Base-by-base conservation (phyloP, 1,140 invertebrate genomes). In the Cataglyphis hispanica region DNA sequence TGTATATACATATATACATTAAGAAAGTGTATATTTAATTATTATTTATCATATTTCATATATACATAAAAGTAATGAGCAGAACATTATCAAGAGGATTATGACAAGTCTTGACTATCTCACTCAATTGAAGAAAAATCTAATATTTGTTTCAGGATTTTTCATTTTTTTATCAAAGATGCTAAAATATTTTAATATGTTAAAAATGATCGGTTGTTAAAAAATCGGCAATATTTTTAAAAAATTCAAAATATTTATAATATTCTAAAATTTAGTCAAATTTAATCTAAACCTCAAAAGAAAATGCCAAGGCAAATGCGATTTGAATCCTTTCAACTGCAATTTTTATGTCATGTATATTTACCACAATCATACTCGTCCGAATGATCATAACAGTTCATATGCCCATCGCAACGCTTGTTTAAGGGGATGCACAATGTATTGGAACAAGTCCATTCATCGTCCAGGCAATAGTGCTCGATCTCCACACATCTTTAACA, bases 321-420 rank as follows among this genome's bases (percentile, higher is more conserved):
- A 31, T 16, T 63, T 34, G 2, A 5, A 46, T 67, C 5, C 3
- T 70, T 53, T n/a, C 25, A 10, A 43, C 1, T 34, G 27, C 34
- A n/a, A 56, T 69, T 40, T 58, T 46, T 83, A 31, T 31, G 2
- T 31, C 31, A 31, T 31, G 2, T 31, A 72, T 46, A 93, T 95
- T 96, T 95, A 98, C 97, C 96, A 92, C 98, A 98, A 93, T 97
- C 95, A 86, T 96, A 95, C 95, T 98, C 98, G 93, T 98, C 97
- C n/a, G 96, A 97, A 92, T 96, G 96, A 92, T 98, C 97, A 86
- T 96, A 97, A 93, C 98, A 98, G 92, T 98, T 97, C 89, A 97
- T 96, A 34, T 96, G 95, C 34, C 97, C 97, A 92, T 98, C 97
- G 94, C 98, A 98, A 19, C 96, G 95, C 74, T 97, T 96, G 1